These are phyloP conservation scores for Tetranychus cinnabarinus DNA, from an alignment of 1,140 invertebrate species.

Conservation along the genomic window DNA sequence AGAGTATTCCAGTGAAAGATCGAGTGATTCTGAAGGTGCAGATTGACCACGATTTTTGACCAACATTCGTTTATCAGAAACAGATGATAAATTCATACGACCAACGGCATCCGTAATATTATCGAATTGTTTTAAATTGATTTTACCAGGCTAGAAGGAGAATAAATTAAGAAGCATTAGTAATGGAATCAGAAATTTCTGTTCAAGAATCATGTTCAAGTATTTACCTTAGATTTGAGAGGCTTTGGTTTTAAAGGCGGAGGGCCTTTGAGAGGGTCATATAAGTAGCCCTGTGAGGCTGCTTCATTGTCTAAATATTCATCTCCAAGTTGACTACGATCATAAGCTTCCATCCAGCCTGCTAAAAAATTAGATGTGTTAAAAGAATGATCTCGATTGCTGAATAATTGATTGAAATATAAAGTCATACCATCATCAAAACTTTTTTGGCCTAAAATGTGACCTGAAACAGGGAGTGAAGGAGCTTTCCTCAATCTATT, in stretches of 20 bases:
- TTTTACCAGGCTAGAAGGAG: slow-evolving; percentile 33
- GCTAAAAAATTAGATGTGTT: no score
- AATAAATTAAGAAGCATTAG: neutral
- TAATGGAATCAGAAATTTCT: neutral
- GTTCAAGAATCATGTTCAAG: neutral
- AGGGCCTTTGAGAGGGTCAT: slow-evolving; percentile 25
- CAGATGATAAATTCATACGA: slow-evolving; percentile 35
- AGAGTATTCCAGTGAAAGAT: slow-evolving; percentile 37
- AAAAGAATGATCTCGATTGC: no score
- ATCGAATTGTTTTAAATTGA: slow-evolving; percentile 67
- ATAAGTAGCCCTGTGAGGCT: no score
- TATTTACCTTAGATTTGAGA: slow-evolving; percentile 25
- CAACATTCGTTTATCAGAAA: neutral
- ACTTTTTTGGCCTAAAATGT: slow-evolving; percentile 30
- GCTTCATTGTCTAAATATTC: no score
- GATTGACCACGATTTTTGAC: neutral
- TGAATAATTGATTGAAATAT: neutral
- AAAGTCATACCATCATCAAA: slow-evolving; percentile 23
- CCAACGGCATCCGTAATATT: slow-evolving; percentile 63
- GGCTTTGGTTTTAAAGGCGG: slow-evolving; percentile 39
- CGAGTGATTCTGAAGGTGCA: slow-evolving; percentile 33
- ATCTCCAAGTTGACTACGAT: no score
- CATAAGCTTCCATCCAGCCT: no score
- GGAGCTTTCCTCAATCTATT: slow-evolving; percentile 14
- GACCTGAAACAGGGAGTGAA: slow-evolving; percentile 23